Percentiles rank a stretch among this genome's conserved stretches.
These are phyloP conservation scores for Apamea monoglypha DNA, from an alignment of 2,888 invertebrate species.

Conservation along the genomic window DNA sequence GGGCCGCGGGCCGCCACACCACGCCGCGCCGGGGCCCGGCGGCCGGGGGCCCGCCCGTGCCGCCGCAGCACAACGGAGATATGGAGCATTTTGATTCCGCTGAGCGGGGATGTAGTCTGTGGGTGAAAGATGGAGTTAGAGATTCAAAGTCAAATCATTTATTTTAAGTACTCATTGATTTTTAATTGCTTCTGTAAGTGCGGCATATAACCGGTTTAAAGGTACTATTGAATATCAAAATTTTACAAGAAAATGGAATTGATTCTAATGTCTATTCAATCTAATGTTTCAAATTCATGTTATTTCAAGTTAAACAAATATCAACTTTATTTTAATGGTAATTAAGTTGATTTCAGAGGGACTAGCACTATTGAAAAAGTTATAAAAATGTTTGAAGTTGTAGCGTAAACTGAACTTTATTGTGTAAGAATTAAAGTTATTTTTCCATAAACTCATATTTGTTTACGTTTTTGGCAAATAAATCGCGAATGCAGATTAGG, in stretches of 20 bases:
- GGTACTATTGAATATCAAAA: not conserved
- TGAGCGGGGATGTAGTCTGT: conserved; percentile 94
- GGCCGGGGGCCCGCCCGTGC: conserved; percentile 76
- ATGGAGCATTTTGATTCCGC: conserved; percentile 96
- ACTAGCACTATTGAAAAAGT: too few relatives aligned
- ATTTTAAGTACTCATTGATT: not conserved
- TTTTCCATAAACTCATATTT: too few relatives aligned
- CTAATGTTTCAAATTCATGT: too few relatives aligned
- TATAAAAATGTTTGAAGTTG: too few relatives aligned
- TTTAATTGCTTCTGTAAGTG: not conserved
- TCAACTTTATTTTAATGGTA: too few relatives aligned
- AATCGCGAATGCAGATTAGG: not conserved
- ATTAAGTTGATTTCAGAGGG: too few relatives aligned
- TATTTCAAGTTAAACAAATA: too few relatives aligned
- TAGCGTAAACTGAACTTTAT: too few relatives aligned
- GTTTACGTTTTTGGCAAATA: too few relatives aligned
- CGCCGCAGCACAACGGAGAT: conserved; percentile 94
- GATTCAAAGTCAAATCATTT: not conserved
- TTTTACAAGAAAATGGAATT: not conserved
- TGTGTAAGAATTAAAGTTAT: too few relatives aligned
- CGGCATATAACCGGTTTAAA: not conserved
- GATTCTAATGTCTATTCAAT: not conserved
- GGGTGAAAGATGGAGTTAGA: not conserved
- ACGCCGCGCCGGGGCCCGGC: conserved; percentile 79
- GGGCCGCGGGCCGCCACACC: conserved; percentile 76